Percentiles rank a stretch among this genome's conserved stretches.
Conservation (phyloP, 2,888 invertebrate species). For the Pristionchus arcanus region DNA sequence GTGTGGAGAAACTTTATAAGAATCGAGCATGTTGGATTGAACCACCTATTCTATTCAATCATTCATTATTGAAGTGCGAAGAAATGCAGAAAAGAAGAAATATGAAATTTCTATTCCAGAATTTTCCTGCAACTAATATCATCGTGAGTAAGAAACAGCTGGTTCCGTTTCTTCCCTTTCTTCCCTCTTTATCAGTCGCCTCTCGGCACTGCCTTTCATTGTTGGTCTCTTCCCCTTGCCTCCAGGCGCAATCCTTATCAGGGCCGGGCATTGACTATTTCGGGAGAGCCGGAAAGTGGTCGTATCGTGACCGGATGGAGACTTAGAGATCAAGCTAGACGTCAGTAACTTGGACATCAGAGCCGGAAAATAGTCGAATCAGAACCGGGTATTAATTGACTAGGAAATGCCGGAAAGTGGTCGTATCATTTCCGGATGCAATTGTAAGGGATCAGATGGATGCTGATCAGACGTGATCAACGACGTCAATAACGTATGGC, state of each 20-base stretch:
- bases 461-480: not conserved
- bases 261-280: not conserved
- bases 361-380: not conserved
- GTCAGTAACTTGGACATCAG: too few relatives aligned
- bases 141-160: not conserved
- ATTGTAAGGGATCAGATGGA: not conserved
- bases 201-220: not conserved
- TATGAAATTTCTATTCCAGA: not conserved
- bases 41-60: too few relatives aligned
- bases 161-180: not conserved
- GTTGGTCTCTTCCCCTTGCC: not conserved
- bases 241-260: conserved; percentile 41
- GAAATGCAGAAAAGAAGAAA: too few relatives aligned
- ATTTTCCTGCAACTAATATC: not conserved
- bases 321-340: not conserved
- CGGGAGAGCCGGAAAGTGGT: not conserved
- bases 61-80: too few relatives aligned
- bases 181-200: not conserved
- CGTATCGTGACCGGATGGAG: not conserved
- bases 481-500: not conserved
- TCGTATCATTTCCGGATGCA: not conserved
- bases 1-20: too few relatives aligned
- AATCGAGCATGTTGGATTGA: too few relatives aligned
- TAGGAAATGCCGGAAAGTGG: conserved; percentile 1
- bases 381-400: not conserved